Percentiles rank a stretch among this genome's conserved stretches.
Evolutionary conservation across 2,888 invertebrate species (phyloP).

Genomic region (Aethes cnicana): DNA sequence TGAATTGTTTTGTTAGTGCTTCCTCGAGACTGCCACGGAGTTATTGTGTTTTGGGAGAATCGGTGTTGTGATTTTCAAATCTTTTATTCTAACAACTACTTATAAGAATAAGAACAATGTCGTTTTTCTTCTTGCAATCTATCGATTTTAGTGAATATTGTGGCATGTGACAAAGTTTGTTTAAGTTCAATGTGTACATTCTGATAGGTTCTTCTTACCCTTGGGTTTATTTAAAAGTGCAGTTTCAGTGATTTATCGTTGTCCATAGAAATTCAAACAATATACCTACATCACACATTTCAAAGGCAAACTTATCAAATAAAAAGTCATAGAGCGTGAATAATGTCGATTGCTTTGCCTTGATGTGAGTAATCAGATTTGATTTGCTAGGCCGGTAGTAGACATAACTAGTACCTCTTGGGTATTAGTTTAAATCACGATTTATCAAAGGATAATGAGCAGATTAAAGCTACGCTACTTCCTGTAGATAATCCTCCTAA

Average conservation of each 20-base stretch:
- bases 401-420: conserved; percentile 22
- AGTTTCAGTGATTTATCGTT: too few relatives aligned
- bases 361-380: conserved; percentile 37
- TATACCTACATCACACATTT: too few relatives aligned
- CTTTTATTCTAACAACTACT: too few relatives aligned
- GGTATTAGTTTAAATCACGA: conserved; percentile 7
- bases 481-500: conserved; percentile 19
- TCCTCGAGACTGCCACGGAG: conserved; percentile 25
- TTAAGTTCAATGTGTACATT: too few relatives aligned
- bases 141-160: too few relatives aligned
- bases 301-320: conserved; percentile 30
- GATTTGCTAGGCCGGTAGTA: conserved; percentile 34
- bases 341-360: conserved; percentile 33
- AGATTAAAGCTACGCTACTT: conserved; percentile 32
- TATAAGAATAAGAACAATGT: too few relatives aligned
- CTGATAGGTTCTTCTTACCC: too few relatives aligned
- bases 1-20: conserved; percentile 39
- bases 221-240: too few relatives aligned
- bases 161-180: too few relatives aligned
- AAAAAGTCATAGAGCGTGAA: conserved; percentile 30
- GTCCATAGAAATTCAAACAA: not conserved
- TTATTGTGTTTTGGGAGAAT: conserved; percentile 13
- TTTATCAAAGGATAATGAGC: conserved; percentile 35
- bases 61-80: conserved; percentile 1
- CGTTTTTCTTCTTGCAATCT: too few relatives aligned